Evolutionary conservation across 2,113 vertebrate species (phyloP).

Genomic region (Epinephelus cyanopodus): DNA sequence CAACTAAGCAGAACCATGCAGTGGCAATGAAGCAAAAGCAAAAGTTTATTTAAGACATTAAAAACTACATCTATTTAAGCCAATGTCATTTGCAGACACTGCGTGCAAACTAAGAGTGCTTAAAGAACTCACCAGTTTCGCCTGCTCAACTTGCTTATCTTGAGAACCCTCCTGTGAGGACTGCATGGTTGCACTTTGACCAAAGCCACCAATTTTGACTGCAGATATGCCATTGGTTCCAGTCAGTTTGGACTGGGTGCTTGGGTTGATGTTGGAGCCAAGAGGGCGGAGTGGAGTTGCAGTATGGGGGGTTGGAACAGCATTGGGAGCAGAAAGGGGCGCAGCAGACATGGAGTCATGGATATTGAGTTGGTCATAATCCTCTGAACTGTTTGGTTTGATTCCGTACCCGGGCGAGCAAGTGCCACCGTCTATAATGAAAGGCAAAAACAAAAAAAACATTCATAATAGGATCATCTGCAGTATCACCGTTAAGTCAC

Average conservation of each 20-base stretch:
- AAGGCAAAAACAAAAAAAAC: slow-evolving; percentile 2
- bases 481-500: neutral
- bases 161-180: slow-evolving; percentile 89
- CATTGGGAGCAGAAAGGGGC: slow-evolving; percentile 78
- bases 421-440: slow-evolving; percentile 87
- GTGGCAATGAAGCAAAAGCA: too few species aligned
- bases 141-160: slow-evolving; percentile 95
- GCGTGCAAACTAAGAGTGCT: neutral
- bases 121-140: slow-evolving; percentile 88
- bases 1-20: too few species aligned
- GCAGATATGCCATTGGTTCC: slow-evolving; percentile 85
- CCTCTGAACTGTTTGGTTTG: slow-evolving; percentile 87
- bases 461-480: neutral
- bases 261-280: slow-evolving; percentile 85
- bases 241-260: slow-evolving; percentile 89
- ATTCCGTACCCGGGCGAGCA: slow-evolving; percentile 87
- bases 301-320: slow-evolving; percentile 82
- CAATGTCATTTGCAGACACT: neutral
- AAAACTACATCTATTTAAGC: neutral
- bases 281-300: slow-evolving; percentile 86
- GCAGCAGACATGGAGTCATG: slow-evolving; percentile 83
- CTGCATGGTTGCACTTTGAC: slow-evolving; percentile 83
- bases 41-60: neutral
- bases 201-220: slow-evolving; percentile 88
- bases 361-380: slow-evolving; percentile 84